Conservation (phyloP, 2,113 vertebrate species). For the Fregata magnificens region DNA sequence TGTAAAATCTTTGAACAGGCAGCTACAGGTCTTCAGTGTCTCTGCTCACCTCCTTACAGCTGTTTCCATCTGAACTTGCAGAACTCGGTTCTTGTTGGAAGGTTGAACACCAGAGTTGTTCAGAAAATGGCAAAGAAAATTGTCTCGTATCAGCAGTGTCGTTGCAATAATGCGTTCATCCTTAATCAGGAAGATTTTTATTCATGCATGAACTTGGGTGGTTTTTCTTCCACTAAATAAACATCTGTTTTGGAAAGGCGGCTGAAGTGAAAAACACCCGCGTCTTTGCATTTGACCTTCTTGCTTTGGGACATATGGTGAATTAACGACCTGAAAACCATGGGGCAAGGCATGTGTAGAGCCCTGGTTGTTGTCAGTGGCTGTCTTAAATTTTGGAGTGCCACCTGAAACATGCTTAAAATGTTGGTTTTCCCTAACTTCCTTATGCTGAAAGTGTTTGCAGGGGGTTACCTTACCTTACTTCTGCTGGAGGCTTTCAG, state of each 20-base stretch:
- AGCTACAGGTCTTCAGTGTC: neutral
- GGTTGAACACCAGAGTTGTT: neutral
- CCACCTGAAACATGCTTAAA: neutral
- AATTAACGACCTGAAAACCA: neutral
- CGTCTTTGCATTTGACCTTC: too few relatives aligned
- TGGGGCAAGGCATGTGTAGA: fast-evolving
- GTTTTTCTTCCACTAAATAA: neutral
- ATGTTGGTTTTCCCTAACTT: neutral
- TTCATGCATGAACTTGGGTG: neutral
- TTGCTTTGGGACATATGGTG: neutral
- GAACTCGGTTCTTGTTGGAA: neutral
- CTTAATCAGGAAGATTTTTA: neutral
- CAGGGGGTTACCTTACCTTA: neutral
- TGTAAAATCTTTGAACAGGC: neutral
- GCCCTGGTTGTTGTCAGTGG: neutral
- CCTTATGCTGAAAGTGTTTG: neutral
- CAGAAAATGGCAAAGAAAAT: neutral
- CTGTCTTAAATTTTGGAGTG: neutral
- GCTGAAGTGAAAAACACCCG: neutral
- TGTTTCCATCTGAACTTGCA: neutral
- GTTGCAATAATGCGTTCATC: neutral
- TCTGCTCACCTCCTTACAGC: neutral
- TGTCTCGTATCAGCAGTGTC: fast-evolving
- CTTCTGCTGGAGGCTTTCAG: neutral
- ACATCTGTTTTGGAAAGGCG: neutral